Evolutionary conservation across 2,888 invertebrate species (phyloP).

Genomic region (Meghimatium bilineatum): DNA sequence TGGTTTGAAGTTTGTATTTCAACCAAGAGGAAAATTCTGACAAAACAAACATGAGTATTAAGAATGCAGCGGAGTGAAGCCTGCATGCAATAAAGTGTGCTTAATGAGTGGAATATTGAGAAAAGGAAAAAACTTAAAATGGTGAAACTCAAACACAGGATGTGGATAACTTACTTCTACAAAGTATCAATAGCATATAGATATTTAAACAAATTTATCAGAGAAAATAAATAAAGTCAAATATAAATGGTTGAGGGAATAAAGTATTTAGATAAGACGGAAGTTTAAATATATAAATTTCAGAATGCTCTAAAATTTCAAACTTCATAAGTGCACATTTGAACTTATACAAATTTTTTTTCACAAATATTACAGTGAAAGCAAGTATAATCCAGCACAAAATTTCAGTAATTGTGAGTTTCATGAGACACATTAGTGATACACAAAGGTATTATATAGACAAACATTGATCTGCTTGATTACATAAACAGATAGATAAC

Average conservation of each 20-base stretch:
- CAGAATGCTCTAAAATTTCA: background rate
- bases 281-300: background rate
- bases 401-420: too few relatives aligned
- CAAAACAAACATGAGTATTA: background rate
- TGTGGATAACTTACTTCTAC: too few relatives aligned
- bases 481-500: too few relatives aligned
- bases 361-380: background rate
- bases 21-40: background rate
- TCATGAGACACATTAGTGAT: too few relatives aligned
- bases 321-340: background rate
- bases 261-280: background rate
- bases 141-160: background rate
- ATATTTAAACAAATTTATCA: background rate
- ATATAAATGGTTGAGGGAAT: background rate
- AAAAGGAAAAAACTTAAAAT: background rate
- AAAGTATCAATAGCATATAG: background rate
- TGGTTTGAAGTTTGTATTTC: background rate
- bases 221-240: background rate
- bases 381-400: too few relatives aligned
- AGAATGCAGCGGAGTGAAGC: background rate
- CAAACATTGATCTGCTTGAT: too few relatives aligned
- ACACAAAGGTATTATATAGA: too few relatives aligned
- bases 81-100: background rate
- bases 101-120: background rate
- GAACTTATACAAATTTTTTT: background rate